These are phyloP conservation scores for Falco berigora DNA, from an alignment of 2,797 vertebrate species.

Conservation along the genomic window DNA sequence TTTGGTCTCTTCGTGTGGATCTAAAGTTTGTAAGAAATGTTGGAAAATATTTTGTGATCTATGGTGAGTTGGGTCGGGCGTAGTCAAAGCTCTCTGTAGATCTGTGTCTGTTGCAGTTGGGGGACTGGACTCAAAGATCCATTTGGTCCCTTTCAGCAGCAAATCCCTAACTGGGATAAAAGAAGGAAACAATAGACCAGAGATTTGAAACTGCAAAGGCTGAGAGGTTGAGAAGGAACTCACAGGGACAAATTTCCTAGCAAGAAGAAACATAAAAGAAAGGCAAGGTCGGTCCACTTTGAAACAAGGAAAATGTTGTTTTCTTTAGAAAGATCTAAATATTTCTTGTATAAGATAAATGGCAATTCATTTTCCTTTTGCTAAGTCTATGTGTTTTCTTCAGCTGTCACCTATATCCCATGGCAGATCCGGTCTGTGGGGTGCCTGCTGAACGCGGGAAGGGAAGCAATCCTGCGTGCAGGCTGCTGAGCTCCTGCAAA, in stretches of 20 bases:
- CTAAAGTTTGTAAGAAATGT: neutral
- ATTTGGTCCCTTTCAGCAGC: neutral
- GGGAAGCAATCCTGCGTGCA: rapidly evolving
- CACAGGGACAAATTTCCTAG: neutral
- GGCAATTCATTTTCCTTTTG: neutral
- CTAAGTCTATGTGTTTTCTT: neutral
- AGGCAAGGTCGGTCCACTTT: neutral
- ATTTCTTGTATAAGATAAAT: neutral
- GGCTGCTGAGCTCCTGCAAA: neutral
- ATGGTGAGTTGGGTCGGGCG: neutral
- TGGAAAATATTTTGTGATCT: neutral
- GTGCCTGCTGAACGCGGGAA: neutral
- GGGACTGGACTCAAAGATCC: neutral
- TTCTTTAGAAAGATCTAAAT: neutral
- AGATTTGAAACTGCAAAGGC: neutral
- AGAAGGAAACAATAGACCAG: neutral
- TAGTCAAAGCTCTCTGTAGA: neutral
- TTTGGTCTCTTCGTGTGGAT: neutral
- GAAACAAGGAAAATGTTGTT: neutral
- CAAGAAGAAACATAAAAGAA: neutral
- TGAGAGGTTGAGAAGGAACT: neutral
- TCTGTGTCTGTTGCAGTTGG: neutral
- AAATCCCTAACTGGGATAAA: neutral
- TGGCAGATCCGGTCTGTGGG: rapidly evolving
- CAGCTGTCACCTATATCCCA: neutral